Percentiles rank a stretch among this genome's conserved stretches.
Conservation (phyloP, 1,140 invertebrate genomes). For the Rhynchophorus ferrugineus region DNA sequence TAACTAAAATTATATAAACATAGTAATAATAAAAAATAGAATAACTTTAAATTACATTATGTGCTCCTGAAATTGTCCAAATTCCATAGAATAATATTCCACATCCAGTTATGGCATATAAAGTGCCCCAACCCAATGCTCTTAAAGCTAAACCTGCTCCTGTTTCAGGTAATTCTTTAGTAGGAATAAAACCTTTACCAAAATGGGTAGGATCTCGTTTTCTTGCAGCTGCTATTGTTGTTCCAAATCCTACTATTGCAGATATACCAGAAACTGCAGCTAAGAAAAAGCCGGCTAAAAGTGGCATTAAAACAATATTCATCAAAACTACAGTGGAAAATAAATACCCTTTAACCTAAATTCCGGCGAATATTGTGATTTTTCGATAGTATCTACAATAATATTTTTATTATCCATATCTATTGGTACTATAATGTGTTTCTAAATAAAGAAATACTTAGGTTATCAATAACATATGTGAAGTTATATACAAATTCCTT, state of each 20-base stretch:
- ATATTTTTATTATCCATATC: background rate
- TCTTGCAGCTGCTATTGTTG: slow-evolving; percentile 66
- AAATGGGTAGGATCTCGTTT: slow-evolving; percentile 75
- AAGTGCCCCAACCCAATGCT: slow-evolving; percentile 78
- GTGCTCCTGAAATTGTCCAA: slow-evolving; percentile 83
- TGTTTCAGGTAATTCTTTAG: slow-evolving; percentile 60
- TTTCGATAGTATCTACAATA: background rate
- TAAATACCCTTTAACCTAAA: background rate
- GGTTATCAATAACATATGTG: background rate
- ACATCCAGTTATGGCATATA: slow-evolving; percentile 78
- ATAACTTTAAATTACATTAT: slow-evolving; percentile 50
- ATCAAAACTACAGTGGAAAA: background rate
- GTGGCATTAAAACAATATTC: background rate
- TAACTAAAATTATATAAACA: slow-evolving; percentile 43
- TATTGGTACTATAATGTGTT: background rate
- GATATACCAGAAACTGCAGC: slow-evolving; percentile 70
- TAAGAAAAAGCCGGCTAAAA: slow-evolving; percentile 67
- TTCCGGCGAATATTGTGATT: background rate
- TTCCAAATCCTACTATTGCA: slow-evolving; percentile 71
- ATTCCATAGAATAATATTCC: slow-evolving; percentile 72
- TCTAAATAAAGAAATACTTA: background rate
- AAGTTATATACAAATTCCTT: background rate
- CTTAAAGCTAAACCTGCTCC: slow-evolving; percentile 70
- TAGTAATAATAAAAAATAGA: background rate
- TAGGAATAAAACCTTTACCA: slow-evolving; percentile 60